These are phyloP conservation scores for Ivindomyrus marchei DNA, from an alignment of 2,113 vertebrate species.

Conservation along the genomic window DNA sequence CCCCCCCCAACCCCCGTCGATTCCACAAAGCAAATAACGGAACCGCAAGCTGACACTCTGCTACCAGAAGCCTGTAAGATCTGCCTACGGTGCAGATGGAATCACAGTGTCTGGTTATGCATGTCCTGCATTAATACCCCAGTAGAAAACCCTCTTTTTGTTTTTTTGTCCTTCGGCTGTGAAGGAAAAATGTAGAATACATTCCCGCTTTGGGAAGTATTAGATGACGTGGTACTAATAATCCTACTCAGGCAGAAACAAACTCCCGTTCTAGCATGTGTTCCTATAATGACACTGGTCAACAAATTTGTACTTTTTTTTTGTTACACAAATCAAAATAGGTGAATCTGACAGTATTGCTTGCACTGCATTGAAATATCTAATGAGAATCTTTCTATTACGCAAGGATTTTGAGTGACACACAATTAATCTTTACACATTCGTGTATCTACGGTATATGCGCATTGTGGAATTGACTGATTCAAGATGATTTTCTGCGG, in stretches of 20 bases:
- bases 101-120: not conserved
- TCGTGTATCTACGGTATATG: not conserved
- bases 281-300: not conserved
- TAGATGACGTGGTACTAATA: not conserved
- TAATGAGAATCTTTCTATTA: not conserved
- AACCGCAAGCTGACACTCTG: not conserved
- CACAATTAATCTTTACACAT: not conserved
- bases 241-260: not conserved
- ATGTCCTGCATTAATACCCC: not conserved
- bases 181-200: not conserved
- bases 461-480: not conserved
- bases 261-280: not conserved
- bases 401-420: not conserved
- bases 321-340: not conserved
- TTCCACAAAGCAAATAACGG: not conserved
- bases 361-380: not conserved
- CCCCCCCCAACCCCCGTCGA: not conserved
- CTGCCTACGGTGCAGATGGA: not conserved
- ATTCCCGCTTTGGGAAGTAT: not conserved
- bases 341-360: not conserved
- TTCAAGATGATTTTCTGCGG: not conserved
- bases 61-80: not conserved
- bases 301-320: not conserved
- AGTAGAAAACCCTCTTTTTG: not conserved
- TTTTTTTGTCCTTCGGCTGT: not conserved